Percentiles rank a stretch among this genome's conserved stretches.
Evolutionary conservation across 2,797 vertebrate species (phyloP).

Genomic region (Danio albolineatus): DNA sequence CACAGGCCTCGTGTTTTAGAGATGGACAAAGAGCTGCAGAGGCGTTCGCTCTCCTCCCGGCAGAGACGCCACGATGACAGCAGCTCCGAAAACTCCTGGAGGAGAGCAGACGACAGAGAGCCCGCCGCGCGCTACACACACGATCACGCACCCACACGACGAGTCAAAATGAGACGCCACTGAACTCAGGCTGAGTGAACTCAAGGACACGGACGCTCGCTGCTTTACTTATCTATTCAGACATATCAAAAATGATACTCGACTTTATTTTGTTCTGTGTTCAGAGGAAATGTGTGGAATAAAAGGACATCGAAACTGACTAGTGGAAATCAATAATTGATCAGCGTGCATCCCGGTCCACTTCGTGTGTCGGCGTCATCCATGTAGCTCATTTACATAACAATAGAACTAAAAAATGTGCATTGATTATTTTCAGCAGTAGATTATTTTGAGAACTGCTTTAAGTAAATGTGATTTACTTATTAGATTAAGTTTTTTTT

Average conservation of each 20-base stretch:
- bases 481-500: not conserved
- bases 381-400: not conserved
- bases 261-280: slow-evolving; percentile 60
- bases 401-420: not conserved
- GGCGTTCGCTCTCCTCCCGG: slow-evolving; percentile 79
- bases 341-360: not conserved
- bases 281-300: slow-evolving; percentile 59
- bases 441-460: not conserved
- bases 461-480: not conserved
- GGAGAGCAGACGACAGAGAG: slow-evolving; percentile 81
- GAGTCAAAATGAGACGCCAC: slow-evolving; percentile 96
- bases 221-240: slow-evolving; percentile 28
- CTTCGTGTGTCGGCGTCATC: not conserved
- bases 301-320: slow-evolving; percentile 34
- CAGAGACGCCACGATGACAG: slow-evolving; percentile 82
- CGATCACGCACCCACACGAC: slow-evolving; percentile 84
- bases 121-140: slow-evolving; percentile 77
- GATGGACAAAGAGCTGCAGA: slow-evolving; percentile 99
- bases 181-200: slow-evolving; percentile 70
- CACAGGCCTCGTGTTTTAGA: slow-evolving; percentile 93
- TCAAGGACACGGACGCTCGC: slow-evolving; percentile 2
- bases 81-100: slow-evolving; percentile 92
- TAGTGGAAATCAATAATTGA: slow-evolving; percentile 2
- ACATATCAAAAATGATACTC: slow-evolving; percentile 31
- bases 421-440: not conserved